Evolutionary conservation across 2,113 vertebrate genomes (phyloP).

Genomic region (Paradoxurus hermaphroditus): DNA sequence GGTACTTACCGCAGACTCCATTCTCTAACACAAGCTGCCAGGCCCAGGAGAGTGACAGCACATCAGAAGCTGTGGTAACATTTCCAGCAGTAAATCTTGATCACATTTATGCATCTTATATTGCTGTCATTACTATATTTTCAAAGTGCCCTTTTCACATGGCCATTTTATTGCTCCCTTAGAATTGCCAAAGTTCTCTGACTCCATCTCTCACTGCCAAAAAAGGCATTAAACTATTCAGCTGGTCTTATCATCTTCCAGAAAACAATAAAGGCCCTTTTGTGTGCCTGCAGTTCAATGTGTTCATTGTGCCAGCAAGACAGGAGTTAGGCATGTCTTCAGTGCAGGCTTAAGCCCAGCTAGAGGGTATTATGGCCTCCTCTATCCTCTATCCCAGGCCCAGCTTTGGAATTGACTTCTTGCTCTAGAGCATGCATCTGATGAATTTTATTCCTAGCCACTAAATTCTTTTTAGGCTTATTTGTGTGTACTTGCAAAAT

Average conservation of each 20-base stretch:
- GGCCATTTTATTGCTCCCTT: conserved; percentile 56
- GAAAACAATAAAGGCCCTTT: conserved; percentile 67
- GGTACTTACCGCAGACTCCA: not conserved
- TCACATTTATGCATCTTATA: conserved; percentile 56
- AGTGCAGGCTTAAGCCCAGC: not conserved
- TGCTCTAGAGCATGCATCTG: not conserved
- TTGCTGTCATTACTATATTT: conserved; percentile 39
- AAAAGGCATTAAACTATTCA: conserved; percentile 63
- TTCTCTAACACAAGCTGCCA: not conserved
- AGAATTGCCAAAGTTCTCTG: conserved; percentile 50
- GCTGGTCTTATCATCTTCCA: conserved; percentile 67
- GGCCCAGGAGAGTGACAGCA: not conserved
- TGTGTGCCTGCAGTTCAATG: conserved; percentile 51
- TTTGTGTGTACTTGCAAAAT: not conserved
- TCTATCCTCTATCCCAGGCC: not conserved
- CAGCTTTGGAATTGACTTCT: not conserved
- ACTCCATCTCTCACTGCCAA: conserved; percentile 49
- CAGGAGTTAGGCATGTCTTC: conserved; percentile 39
- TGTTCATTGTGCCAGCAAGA: conserved; percentile 24
- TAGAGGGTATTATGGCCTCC: not conserved
- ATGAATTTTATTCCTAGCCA: conserved; percentile 42
- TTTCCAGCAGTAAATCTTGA: conserved; percentile 50
- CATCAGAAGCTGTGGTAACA: not conserved
- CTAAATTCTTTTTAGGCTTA: not conserved
- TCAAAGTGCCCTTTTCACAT: conserved; percentile 56